These are phyloP conservation scores for Sebastes itinus DNA, from an alignment of 2,797 vertebrate species.

Conservation along the genomic window DNA sequence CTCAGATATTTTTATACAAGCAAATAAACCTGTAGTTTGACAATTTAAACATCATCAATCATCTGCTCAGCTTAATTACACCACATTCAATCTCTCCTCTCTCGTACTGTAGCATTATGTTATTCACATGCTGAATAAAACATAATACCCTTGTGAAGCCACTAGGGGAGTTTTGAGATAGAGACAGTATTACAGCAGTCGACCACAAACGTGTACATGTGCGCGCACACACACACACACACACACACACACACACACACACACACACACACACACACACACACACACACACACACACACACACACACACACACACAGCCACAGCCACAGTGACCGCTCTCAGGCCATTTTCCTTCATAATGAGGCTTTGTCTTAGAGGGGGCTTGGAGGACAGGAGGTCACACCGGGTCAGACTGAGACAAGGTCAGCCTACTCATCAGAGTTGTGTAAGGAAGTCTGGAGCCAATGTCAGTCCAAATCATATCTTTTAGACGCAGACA, in stretches of 20 bases:
- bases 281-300: neutral
- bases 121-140: conserved; percentile 32
- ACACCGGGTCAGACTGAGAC: conserved; percentile 63
- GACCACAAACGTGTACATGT: neutral
- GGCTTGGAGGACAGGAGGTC: conserved; percentile 64
- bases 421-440: conserved; percentile 76
- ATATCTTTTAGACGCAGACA: conserved; percentile 69
- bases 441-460: conserved; percentile 77
- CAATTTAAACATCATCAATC: conserved; percentile 12
- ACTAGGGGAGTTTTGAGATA: conserved; percentile 42
- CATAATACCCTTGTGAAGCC: conserved; percentile 21
- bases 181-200: conserved; percentile 6
- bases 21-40: neutral
- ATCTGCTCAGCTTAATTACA: neutral
- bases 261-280: too few relatives aligned
- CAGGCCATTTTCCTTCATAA: conserved; percentile 63
- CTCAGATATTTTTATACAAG: neutral
- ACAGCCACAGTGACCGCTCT: conserved; percentile 21
- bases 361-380: conserved; percentile 70
- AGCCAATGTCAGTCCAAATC: conserved; percentile 76
- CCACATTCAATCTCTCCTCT: neutral
- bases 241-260: neutral
- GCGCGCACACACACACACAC: neutral
- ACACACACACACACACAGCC: neutral
- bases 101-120: neutral